Percentiles rank a stretch among this genome's conserved stretches.
phyloP scores from a whole-genome alignment of 2,888 invertebrate genomes.

The Drosophila niveifrons region DNA sequence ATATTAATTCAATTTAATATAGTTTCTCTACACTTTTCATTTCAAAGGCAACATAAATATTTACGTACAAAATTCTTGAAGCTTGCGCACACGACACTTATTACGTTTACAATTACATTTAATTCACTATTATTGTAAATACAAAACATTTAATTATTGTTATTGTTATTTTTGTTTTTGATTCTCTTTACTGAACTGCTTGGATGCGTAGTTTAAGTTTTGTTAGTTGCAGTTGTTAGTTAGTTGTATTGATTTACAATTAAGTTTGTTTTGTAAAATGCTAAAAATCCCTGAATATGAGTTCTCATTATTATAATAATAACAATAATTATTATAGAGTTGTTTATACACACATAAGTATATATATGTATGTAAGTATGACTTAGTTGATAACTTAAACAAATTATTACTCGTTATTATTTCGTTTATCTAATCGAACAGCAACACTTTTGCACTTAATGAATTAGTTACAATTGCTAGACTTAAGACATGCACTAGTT shows the following conservation, averaged over 20 bases:
- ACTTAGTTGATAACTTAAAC: conserved; percentile 58
- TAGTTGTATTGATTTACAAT: conserved; percentile 43
- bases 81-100: conserved; percentile 62
- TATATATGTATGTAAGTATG: conserved; percentile 26
- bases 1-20: conserved; percentile 54
- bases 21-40: conserved; percentile 8
- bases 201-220: conserved; percentile 46
- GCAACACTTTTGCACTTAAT: conserved; percentile 56
- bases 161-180: neutral
- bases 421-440: conserved; percentile 55
- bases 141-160: conserved; percentile 63
- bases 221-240: conserved; percentile 17
- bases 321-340: conserved; percentile 33
- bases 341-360: conserved; percentile 51
- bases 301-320: conserved; percentile 62
- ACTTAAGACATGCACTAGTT: conserved; percentile 44
- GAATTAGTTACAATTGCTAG: conserved; percentile 56
- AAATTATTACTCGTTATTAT: conserved; percentile 39
- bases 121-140: conserved; percentile 50
- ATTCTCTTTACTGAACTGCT: conserved; percentile 30
- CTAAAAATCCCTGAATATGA: conserved; percentile 85
- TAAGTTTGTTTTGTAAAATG: conserved; percentile 79
- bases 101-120: conserved; percentile 30
- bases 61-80: conserved; percentile 43
- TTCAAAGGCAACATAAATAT: conserved; percentile 65